Percentiles rank a stretch among this genome's conserved stretches.
Evolutionary conservation across 2,888 invertebrate species (phyloP).

Genomic region (Cerceris rybyensis): DNA sequence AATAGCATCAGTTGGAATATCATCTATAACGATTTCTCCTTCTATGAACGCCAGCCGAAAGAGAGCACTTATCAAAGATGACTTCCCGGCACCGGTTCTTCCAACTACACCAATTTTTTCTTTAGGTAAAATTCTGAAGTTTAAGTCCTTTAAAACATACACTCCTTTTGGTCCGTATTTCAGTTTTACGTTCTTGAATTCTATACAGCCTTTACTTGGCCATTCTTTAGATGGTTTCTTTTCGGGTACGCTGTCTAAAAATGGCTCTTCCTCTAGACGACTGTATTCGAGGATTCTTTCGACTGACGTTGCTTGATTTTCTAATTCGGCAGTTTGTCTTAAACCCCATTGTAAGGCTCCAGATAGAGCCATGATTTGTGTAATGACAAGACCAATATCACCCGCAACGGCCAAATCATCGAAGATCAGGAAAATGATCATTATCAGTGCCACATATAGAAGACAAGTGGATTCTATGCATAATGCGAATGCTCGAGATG

Average conservation of each 20-base stretch:
- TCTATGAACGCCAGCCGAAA: constrained; percentile 87
- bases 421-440: constrained; percentile 85
- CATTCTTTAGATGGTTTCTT: constrained; percentile 82
- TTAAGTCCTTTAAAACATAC: constrained; percentile 83
- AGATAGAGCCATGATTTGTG: constrained; percentile 83
- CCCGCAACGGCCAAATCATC: constrained; percentile 80
- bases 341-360: constrained; percentile 86
- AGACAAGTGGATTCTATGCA: constrained; percentile 86
- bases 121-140: constrained; percentile 83
- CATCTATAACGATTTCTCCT: constrained; percentile 88
- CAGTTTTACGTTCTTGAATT: constrained; percentile 83
- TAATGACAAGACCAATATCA: constrained; percentile 83
- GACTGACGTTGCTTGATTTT: constrained; percentile 86
- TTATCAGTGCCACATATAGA: constrained; percentile 84
- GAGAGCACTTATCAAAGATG: constrained; percentile 87
- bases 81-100: constrained; percentile 87
- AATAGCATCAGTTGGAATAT: constrained; percentile 84
- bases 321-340: constrained; percentile 87
- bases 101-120: constrained; percentile 88
- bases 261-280: constrained; percentile 86
- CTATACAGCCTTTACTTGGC: constrained; percentile 83
- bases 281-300: constrained; percentile 93
- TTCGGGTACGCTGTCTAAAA: constrained; percentile 79
- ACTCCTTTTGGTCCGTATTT: constrained; percentile 82
- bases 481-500: constrained; percentile 87